Percentiles rank a stretch among this genome's conserved stretches.
phyloP scores from a whole-genome alignment of 2,888 invertebrate genomes.

The Euplexia lucipara region DNA sequence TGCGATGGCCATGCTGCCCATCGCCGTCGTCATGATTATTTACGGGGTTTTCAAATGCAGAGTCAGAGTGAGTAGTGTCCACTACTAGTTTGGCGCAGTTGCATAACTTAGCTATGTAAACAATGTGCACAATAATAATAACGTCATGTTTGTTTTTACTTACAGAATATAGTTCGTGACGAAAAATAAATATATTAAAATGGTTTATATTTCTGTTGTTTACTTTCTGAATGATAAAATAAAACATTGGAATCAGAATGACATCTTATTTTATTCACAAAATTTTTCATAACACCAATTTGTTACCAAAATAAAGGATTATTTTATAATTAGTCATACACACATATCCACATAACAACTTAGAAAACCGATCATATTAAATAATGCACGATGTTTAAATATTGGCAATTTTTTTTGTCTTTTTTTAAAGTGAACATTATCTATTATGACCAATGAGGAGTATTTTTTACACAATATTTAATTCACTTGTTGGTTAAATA shows the following conservation, averaged over 20 bases:
- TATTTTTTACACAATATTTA: slow-evolving; percentile 81
- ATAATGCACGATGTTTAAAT: slow-evolving; percentile 68
- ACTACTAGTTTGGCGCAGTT: not conserved
- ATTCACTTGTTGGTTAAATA: slow-evolving; percentile 72
- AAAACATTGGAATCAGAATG: slow-evolving; percentile 75
- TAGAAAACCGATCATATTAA: slow-evolving; percentile 80
- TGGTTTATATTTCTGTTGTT: slow-evolving; percentile 23
- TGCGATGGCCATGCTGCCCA: slow-evolving; percentile 70
- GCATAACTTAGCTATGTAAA: too few relatives aligned
- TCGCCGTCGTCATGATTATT: slow-evolving; percentile 69
- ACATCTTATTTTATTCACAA: slow-evolving; percentile 90
- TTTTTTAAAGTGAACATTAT: slow-evolving; percentile 70
- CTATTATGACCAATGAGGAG: slow-evolving; percentile 81
- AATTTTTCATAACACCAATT: slow-evolving; percentile 89
- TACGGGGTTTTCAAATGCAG: slow-evolving; percentile 84
- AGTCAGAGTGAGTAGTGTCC: slow-evolving; percentile 77
- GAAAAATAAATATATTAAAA: slow-evolving; percentile 74
- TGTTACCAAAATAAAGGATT: slow-evolving; percentile 90
- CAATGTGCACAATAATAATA: too few relatives aligned
- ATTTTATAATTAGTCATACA: slow-evolving; percentile 89
- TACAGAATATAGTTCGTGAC: slow-evolving; percentile 85
- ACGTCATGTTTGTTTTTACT: slow-evolving; percentile 63
- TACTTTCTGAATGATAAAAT: slow-evolving; percentile 54
- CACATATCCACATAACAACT: slow-evolving; percentile 87
- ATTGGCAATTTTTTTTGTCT: slow-evolving; percentile 68